phyloP scores from a whole-genome alignment of 1,140 invertebrate genomes.

The Aricia agestis region DNA sequence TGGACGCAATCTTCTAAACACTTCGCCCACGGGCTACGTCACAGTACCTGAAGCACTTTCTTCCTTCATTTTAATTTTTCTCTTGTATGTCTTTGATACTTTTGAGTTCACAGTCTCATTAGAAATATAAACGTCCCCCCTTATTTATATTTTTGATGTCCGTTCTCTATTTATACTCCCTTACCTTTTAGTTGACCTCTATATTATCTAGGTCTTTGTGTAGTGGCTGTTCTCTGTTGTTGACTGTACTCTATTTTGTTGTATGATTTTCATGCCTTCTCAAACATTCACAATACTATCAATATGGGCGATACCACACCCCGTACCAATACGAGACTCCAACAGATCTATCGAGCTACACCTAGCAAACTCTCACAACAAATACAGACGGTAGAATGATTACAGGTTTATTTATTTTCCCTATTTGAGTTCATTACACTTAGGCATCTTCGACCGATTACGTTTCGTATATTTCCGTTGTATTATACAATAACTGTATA shows the following conservation, averaged over 20 bases:
- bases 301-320: conserved; percentile 69
- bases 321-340: conserved; percentile 70
- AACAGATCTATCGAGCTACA: conserved; percentile 72
- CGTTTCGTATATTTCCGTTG: conserved; percentile 25
- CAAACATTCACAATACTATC: conserved; percentile 74
- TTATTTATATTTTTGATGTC: conserved; percentile 37
- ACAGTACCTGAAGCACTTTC: conserved; percentile 51
- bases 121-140: conserved; percentile 8
- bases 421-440: conserved; percentile 10
- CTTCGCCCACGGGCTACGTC: conserved; percentile 48
- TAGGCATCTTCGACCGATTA: conserved; percentile 1
- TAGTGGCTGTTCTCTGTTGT: conserved; percentile 76
- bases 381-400: conserved; percentile 59
- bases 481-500: conserved; percentile 16
- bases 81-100: conserved; percentile 26
- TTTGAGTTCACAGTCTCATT: conserved; percentile 16
- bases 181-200: conserved; percentile 59
- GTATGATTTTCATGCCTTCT: conserved; percentile 74
- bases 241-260: conserved; percentile 73
- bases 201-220: conserved; percentile 69
- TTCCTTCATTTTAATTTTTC: conserved; percentile 39
- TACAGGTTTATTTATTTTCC: conserved; percentile 33
- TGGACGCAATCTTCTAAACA: conserved; percentile 40
- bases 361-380: conserved; percentile 69
- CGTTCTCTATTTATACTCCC: conserved; percentile 38